Base-by-base conservation (phyloP, 2,797 vertebrate species). In the Chaunax sp. region DNA sequence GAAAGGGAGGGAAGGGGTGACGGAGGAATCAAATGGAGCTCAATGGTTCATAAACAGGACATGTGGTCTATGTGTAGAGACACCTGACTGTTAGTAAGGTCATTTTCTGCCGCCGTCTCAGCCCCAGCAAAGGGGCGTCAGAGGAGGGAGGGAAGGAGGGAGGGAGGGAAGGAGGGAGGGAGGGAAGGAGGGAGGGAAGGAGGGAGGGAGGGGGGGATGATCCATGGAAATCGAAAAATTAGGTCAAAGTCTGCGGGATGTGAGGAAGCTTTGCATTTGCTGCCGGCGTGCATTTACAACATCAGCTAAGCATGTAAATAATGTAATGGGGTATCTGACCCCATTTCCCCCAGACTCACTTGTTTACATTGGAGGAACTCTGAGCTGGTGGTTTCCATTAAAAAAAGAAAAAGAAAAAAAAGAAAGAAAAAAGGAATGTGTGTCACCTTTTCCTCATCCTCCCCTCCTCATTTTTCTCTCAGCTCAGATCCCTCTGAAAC, bases 261-360 rank as follows among this genome's bases (percentile, higher is more conserved):
- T 3, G 2, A 38, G 52, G 64, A 51, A 52, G 75, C 65, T 38
- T 66, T 74, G 41, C 62, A 45, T 72, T 28, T 2, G n/a, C 75
- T 50, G 69, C 61, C 50, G 11, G 35, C 13, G 13, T 7, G 38
- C 69, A 41, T 72, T 71, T 30, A 45, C 59, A 23, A 37, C 71
- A 3, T 77, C 69, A 62, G 69, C 79, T 75, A 5, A 77, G 81
- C 73, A 69, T 68, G 86, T 84, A 81, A 87, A 89, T 87, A 89
- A 87, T 84, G 78, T 72, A 84, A 12, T 5, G 64, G 71, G 77
- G 64, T 75, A 47, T 69, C 57, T 86, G 89, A 89, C 88, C 88
- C 82, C 65, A 13, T 84, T 89, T 67, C 76, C 68, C 60, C 41
- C 33, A 58, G 71, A 76, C 19, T 1, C 56, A 20, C 51, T 73